phyloP scores from a whole-genome alignment of 2,888 invertebrate species.

The Calameuta pallipes region DNA sequence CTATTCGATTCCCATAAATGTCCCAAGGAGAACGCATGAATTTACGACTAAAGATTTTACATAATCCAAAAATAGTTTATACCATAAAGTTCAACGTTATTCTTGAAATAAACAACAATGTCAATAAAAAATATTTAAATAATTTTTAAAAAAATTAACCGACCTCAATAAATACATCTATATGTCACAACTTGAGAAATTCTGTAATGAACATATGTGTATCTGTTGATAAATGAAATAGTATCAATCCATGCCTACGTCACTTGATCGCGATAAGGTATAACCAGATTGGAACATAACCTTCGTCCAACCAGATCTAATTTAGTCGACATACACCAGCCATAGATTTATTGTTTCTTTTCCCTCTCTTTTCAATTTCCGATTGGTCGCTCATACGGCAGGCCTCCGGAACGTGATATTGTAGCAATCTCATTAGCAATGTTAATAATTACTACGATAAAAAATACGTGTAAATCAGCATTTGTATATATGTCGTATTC shows the following conservation, averaged over 20 bases:
- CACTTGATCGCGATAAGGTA: not conserved
- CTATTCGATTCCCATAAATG: slow-evolving; percentile 8
- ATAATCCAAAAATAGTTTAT: not conserved
- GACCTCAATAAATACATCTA: not conserved
- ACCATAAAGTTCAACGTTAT: not conserved
- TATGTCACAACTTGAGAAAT: not conserved
- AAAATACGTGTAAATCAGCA: not conserved
- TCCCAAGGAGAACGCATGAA: not conserved
- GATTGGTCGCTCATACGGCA: slow-evolving; percentile 56
- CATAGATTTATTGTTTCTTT: not conserved
- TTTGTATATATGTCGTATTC: not conserved
- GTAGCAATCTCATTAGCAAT: slow-evolving; percentile 63
- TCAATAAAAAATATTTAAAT: not conserved
- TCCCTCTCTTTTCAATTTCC: slow-evolving; percentile 21
- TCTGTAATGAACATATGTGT: too few relatives aligned
- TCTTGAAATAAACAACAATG: not conserved
- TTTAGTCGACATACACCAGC: not conserved
- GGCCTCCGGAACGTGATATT: slow-evolving; percentile 65
- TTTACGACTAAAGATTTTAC: not conserved
- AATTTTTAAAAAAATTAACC: not conserved
- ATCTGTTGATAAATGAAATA: not conserved
- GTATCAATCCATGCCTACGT: not conserved
- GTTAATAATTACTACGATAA: slow-evolving; percentile 44
- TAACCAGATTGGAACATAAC: not conserved
- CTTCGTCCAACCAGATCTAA: not conserved